phyloP scores from a whole-genome alignment of 2,797 vertebrate species.

The Anas georgica region DNA sequence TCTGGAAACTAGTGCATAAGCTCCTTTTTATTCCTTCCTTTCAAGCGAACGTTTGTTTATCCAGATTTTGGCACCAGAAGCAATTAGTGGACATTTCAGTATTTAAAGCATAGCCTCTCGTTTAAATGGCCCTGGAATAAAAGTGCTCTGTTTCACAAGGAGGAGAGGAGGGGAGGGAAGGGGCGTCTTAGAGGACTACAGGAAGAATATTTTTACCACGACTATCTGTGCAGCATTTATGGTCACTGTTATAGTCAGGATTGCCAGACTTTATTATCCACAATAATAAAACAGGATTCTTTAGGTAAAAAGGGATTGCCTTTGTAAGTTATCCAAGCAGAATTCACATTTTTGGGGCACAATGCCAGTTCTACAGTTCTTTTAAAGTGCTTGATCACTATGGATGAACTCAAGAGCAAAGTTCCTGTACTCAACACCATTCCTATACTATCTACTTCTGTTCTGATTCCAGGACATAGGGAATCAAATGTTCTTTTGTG shows the following conservation, averaged over 20 bases:
- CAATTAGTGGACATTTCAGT: background rate
- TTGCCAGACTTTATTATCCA: background rate
- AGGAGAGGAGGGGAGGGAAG: background rate
- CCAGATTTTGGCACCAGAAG: constrained; percentile 27
- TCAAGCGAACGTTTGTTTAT: constrained; percentile 17
- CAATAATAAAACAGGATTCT: background rate
- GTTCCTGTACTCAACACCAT: background rate
- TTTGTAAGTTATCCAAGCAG: background rate
- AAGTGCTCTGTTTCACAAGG: background rate
- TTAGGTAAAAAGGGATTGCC: background rate
- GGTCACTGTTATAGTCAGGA: background rate
- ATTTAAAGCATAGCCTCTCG: constrained; percentile 1
- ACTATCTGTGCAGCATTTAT: background rate
- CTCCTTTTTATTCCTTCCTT: constrained; percentile 10
- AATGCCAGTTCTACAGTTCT: background rate
- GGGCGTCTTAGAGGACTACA: background rate
- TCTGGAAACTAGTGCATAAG: background rate
- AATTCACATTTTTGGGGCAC: background rate
- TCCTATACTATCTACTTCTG: background rate
- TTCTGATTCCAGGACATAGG: background rate
- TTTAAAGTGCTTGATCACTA: background rate
- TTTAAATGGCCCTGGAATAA: constrained; percentile 5
- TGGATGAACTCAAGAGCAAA: background rate
- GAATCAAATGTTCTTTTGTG: background rate
- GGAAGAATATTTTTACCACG: background rate